These are phyloP conservation scores for Epistrophe eligans DNA, from an alignment of 2,888 invertebrate genomes.

Conservation along the genomic window DNA sequence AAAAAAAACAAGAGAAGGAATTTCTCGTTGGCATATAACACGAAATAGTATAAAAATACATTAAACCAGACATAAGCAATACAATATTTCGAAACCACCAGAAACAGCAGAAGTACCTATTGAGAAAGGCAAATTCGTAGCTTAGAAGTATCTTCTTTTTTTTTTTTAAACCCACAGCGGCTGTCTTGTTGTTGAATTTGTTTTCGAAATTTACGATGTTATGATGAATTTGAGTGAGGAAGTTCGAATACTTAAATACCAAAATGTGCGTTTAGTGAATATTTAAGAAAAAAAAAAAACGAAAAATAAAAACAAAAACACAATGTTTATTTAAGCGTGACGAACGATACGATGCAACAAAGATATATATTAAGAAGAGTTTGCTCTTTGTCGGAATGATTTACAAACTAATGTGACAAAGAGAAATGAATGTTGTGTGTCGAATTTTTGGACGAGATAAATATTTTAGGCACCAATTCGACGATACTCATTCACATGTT, in stretches of 20 bases:
- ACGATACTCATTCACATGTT: constrained; percentile 29
- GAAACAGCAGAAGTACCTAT: background rate
- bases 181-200: constrained; percentile 12
- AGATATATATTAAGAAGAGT: background rate
- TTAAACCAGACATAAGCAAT: constrained; percentile 4
- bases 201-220: constrained; percentile 39
- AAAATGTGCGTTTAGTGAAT: constrained; percentile 3
- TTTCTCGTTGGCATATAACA: constrained; percentile 1
- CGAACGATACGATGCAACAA: constrained; percentile 24
- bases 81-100: constrained; percentile 1
- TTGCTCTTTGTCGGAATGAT: constrained; percentile 24
- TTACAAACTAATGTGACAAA: constrained; percentile 38
- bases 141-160: background rate
- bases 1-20: background rate
- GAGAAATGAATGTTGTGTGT: constrained; percentile 33
- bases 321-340: constrained; percentile 25
- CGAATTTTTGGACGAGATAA: constrained; percentile 52
- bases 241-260: constrained; percentile 31
- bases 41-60: constrained; percentile 1
- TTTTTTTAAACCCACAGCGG: background rate
- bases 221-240: constrained; percentile 53
- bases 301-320: constrained; percentile 13
- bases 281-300: background rate
- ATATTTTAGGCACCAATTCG: constrained; percentile 38
- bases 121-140: constrained; percentile 23